Evolutionary conservation across 2,888 invertebrate species (phyloP).

Genomic region (Bellardia pandia): DNA sequence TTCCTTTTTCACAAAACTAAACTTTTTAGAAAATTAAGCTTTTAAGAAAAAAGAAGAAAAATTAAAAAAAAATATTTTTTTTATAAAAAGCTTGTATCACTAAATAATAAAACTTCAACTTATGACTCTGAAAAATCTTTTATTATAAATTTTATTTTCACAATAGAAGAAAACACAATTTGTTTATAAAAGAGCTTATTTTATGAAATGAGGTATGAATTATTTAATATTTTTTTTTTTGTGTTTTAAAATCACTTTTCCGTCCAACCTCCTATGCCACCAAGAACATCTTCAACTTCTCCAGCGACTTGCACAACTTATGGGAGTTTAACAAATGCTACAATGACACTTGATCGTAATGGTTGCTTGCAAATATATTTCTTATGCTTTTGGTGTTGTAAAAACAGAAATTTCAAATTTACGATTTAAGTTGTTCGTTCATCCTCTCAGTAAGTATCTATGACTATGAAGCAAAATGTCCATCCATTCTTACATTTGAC

Average conservation of each 20-base stretch:
- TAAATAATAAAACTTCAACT: too few species aligned
- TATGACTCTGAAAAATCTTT: too few species aligned
- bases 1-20: too few species aligned
- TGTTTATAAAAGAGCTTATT: too few species aligned
- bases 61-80: too few species aligned
- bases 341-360: conserved; percentile 59
- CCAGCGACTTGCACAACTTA: conserved; percentile 43
- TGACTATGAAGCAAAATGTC: not conserved
- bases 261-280: not conserved
- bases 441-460: conserved; percentile 6
- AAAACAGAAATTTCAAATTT: conserved; percentile 62
- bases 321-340: conserved; percentile 60
- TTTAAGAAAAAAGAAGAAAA: too few species aligned
- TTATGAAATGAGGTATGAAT: too few species aligned
- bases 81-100: too few species aligned
- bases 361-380: conserved; percentile 1
- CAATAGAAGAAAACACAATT: too few species aligned
- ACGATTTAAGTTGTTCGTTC: conserved; percentile 60
- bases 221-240: not conserved
- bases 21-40: too few species aligned
- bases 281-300: conserved; percentile 5
- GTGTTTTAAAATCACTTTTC: conserved; percentile 1
- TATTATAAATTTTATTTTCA: too few species aligned
- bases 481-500: not conserved
- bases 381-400: conserved; percentile 21